Evolutionary conservation across 2,797 vertebrate genomes (phyloP).

Genomic region (Xenops minutus): DNA sequence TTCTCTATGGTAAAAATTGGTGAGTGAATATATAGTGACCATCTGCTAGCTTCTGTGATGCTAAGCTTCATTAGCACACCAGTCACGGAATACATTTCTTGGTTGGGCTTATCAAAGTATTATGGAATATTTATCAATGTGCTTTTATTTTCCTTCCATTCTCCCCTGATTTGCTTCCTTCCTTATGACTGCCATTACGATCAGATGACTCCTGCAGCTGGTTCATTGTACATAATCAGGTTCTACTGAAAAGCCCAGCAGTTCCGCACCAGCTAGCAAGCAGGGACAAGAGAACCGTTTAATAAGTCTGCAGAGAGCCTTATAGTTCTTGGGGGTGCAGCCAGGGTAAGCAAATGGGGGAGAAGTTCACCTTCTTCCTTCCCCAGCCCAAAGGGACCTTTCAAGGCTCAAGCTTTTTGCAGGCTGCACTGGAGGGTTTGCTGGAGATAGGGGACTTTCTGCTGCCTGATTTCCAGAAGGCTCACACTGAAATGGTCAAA

Average conservation of each 20-base stretch:
- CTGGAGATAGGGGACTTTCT: neutral
- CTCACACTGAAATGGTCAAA: neutral
- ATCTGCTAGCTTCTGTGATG: neutral
- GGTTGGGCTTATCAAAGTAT: slow-evolving; percentile 14
- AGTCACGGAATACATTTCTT: slow-evolving; percentile 22
- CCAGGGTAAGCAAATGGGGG: rapidly evolving
- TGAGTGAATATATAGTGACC: neutral
- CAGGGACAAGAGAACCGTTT: neutral
- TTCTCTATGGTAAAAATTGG: neutral
- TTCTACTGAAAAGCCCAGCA: neutral
- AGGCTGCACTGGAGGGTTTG: neutral
- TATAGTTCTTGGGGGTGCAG: neutral
- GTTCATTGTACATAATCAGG: neutral
- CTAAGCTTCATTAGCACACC: slow-evolving; percentile 11
- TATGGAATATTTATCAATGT: slow-evolving; percentile 26
- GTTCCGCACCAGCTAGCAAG: neutral
- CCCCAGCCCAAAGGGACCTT: neutral
- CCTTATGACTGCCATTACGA: neutral
- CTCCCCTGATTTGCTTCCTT: neutral
- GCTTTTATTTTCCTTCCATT: neutral
- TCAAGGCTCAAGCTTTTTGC: neutral
- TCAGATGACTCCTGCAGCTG: neutral
- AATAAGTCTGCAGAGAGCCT: neutral
- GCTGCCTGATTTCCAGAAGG: neutral
- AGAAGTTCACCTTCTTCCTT: neutral